Conservation (phyloP, 2,888 invertebrate genomes). For the Amaurobius ferox region DNA sequence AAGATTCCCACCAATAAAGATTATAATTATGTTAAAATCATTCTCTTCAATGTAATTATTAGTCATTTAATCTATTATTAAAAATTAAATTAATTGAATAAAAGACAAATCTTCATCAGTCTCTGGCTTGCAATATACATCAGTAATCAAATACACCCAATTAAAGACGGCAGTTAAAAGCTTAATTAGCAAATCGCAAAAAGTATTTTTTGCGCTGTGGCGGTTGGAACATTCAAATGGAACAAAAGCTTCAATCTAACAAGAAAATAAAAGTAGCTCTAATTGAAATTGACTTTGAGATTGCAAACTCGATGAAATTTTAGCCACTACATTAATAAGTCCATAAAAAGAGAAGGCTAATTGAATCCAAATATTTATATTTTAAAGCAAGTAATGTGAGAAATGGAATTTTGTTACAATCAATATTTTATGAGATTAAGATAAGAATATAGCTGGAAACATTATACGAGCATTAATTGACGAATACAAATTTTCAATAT, state of each 20-base stretch:
- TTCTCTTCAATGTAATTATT: neutral
- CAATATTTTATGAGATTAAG: too few species aligned
- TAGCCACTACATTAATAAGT: neutral
- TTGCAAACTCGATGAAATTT: neutral
- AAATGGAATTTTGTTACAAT: too few species aligned
- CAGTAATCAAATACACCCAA: neutral
- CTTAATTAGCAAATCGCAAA: neutral
- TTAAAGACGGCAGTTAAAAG: constrained; percentile 3
- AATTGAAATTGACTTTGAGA: neutral
- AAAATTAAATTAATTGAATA: neutral
- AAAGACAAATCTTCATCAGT: neutral
- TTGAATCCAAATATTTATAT: neutral
- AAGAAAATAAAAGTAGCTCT: neutral
- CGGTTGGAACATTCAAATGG: neutral
- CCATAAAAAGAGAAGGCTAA: neutral
- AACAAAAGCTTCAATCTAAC: neutral
- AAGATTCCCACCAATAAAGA: too few species aligned
- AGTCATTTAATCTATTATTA: constrained; percentile 8
- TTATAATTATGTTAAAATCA: neutral
- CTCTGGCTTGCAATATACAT: neutral
- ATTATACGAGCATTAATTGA: too few species aligned
- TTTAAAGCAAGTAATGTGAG: neutral
- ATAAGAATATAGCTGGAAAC: too few species aligned
- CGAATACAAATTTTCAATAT: too few species aligned
- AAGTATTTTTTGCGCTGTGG: neutral